These are phyloP conservation scores for Petrocephalus schoutedeni DNA, from an alignment of 2,797 vertebrate species.

Conservation along the genomic window DNA sequence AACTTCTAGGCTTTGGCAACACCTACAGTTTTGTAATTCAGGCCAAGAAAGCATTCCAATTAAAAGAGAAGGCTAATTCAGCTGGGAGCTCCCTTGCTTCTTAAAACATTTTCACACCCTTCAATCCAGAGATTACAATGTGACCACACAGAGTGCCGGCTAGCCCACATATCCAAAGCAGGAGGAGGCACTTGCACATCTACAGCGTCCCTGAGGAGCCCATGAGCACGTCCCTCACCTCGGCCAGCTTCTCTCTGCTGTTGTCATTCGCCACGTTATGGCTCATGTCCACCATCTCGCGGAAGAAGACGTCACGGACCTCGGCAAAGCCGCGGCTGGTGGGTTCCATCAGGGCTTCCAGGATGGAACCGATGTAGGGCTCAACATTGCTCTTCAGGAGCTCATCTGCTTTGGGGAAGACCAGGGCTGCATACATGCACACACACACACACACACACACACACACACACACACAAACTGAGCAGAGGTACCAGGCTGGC, in stretches of 20 bases:
- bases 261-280: slow-evolving; percentile 80
- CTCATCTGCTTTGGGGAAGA: slow-evolving; percentile 79
- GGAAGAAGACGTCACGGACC: slow-evolving; percentile 83
- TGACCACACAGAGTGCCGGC: background rate
- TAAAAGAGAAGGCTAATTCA: background rate
- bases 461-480: background rate
- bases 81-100: background rate
- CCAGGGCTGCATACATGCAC: slow-evolving; percentile 59
- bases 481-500: background rate
- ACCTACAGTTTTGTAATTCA: background rate
- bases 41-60: background rate
- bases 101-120: background rate
- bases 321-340: slow-evolving; percentile 89
- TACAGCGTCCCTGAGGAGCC: background rate
- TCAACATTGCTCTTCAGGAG: slow-evolving; percentile 77
- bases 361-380: slow-evolving; percentile 88
- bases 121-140: background rate
- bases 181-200: background rate
- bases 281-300: slow-evolving; percentile 86
- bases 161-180: background rate
- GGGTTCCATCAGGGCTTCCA: slow-evolving; percentile 93
- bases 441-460: background rate
- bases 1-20: background rate
- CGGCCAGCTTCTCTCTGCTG: slow-evolving; percentile 71
- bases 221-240: slow-evolving; percentile 63